Evolutionary conservation across 2,888 invertebrate species (phyloP).

Genomic region (Plagodis pulveraria): DNA sequence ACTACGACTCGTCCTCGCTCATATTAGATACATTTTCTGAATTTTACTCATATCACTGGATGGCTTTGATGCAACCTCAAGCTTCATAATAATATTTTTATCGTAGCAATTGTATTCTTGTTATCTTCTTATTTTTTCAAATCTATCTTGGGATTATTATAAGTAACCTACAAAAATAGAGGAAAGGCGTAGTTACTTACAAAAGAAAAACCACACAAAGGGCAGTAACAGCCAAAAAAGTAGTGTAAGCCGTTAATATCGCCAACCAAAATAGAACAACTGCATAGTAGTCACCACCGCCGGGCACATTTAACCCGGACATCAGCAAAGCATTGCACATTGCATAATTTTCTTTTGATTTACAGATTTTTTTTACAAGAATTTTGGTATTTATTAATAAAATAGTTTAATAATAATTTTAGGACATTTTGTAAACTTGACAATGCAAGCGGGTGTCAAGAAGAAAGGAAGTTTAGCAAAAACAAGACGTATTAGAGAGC

Average conservation of each 20-base stretch:
- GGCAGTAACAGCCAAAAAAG: conserved; percentile 59
- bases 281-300: conserved; percentile 54
- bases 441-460: background rate
- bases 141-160: no score
- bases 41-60: no score
- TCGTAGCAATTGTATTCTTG: no score
- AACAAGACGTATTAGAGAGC: no score
- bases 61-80: no score
- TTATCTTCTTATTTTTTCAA: no score
- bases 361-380: conserved; percentile 20
- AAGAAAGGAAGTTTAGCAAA: no score
- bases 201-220: conserved; percentile 59
- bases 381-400: conserved; percentile 16
- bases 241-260: conserved; percentile 61
- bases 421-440: conserved; percentile 20
- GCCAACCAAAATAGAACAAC: conserved; percentile 61
- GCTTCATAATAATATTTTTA: no score
- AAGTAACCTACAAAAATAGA: no score
- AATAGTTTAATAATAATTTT: background rate
- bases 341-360: conserved; percentile 30
- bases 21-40: no score
- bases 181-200: conserved; percentile 51
- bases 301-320: conserved; percentile 49
- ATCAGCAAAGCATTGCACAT: conserved; percentile 46
- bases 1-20: no score